A percentile compares a stretch with the other conserved stretches of the same genome.
Evolutionary conservation across 2,888 invertebrate species (phyloP).

Genomic region (Chalcis sispes): DNA sequence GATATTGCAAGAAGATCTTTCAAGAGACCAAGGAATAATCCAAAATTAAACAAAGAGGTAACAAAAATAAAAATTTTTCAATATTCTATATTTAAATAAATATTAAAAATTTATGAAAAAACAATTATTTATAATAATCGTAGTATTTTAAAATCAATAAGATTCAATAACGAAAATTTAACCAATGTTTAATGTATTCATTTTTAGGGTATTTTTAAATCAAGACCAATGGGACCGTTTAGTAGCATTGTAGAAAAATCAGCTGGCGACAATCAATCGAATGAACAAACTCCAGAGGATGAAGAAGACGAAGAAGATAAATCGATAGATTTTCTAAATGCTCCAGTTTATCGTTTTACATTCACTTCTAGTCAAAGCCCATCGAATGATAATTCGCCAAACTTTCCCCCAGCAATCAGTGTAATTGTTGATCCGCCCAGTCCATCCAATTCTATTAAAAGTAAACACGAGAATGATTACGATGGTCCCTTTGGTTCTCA

Average conservation of each 20-base stretch:
- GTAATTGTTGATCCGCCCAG: constrained; percentile 75
- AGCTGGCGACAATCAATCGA: background rate
- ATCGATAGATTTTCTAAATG: constrained; percentile 62
- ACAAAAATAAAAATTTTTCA: constrained; percentile 18
- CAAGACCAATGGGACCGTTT: constrained; percentile 27
- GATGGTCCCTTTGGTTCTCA: constrained; percentile 61
- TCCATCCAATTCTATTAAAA: constrained; percentile 72
- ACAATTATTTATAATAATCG: background rate
- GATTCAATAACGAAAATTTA: background rate
- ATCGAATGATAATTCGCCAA: constrained; percentile 63
- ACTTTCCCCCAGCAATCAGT: constrained; percentile 73
- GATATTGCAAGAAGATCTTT: constrained; percentile 89
- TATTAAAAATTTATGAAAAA: background rate
- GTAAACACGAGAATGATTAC: constrained; percentile 64
- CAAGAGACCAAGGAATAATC: constrained; percentile 75
- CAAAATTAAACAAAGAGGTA: constrained; percentile 64
- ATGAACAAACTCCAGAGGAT: constrained; percentile 33
- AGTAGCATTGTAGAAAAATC: constrained; percentile 33
- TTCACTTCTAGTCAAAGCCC: constrained; percentile 64
- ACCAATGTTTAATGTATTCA: background rate
- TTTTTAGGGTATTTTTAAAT: constrained; percentile 49
- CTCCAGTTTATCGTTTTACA: constrained; percentile 68
- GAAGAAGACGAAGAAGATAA: constrained; percentile 55
- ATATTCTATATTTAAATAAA: background rate
- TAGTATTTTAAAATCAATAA: background rate